Base-by-base conservation (phyloP, 2,888 invertebrate species). In the Nomada fucata region DNA sequence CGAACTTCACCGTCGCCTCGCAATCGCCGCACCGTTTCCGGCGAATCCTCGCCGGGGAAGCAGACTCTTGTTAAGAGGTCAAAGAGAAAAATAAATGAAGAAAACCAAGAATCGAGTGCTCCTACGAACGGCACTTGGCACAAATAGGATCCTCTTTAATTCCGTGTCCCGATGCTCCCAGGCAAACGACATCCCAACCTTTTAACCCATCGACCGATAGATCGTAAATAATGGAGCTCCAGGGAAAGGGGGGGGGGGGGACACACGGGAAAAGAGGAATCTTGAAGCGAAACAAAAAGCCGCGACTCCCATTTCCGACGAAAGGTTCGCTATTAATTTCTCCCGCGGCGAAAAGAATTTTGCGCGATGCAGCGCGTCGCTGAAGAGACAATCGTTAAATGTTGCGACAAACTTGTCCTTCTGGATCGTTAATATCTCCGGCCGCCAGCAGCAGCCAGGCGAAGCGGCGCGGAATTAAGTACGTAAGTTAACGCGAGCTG, bases 81-180 rank as follows among this genome's bases (percentile, higher is more conserved):
- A 53, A 71, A 74, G 68, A 65, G 81, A 86, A 79, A 86, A 76
- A 74, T 76, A 61, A 80, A 85, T 80, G 79, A 75, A 72, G 74
- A 65, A 73, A 63, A 64, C 77, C 68, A 70, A 13, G 61, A 42
- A 74, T 63, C 59, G 69, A 61, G 71, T 44, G 77, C 61, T 69
- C 69, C 7, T 36, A 63, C 67, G 44, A 64, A 42, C 55, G 73
- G 53, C 20, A 57, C 73, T 52, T 42, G n/a, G 61, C n/a, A 60
- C 65, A 44, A 72, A 60, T 44, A 20, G 65, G 55, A 75, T n/a
- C 42, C 57, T 11, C 29, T 42, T 68, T 68, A 55, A 75, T 67
- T 47, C 60, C 13, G 52, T 52, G 60, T 59, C 63, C n/a, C 44
- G 64, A 15, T 36, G 47, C 50, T 50, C 26, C 23, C 50, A 15